Evolutionary conservation across 2,113 vertebrate species (phyloP), one percentile per base, ranked within the genome.

Genomic region (Strix uralensis): DNA sequence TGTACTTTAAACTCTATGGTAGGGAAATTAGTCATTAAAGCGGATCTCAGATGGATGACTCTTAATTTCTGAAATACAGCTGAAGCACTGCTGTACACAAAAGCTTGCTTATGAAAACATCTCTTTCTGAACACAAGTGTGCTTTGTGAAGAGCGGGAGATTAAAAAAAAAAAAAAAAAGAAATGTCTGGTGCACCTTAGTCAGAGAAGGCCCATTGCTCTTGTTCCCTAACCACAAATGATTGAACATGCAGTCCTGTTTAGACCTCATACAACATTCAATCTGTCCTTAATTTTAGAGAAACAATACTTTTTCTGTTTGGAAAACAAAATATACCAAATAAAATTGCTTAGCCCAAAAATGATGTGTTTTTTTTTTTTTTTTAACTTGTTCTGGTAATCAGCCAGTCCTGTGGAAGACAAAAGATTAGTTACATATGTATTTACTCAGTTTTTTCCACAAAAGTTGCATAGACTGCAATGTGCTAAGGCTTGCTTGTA

Each of bases 1-100:
- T 80, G 88, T 97, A 94, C 92, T 91, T 88, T 92, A 95, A 96
- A 72, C 73, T 90, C 93, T 75, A 84, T 59, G 77, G 94, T 92
- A 96, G 92, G 81, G 94, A 96, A 97, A 96, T 94, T 67, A 95
- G 94, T 97, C 96, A 97, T 98, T 97, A 96, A 95, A 96, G 85
- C 15, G 26, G 63, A 88, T 93, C 78, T 93, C 84, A 95, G 81
- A 94, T 79, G 67, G 96, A 92, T 71, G 71, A 59, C 91, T 95
- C 92, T 92, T 95, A 72, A 97, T 96, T 96, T 95, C 88, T 96
- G 92, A 87, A 90, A 94, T 88, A 70, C 80, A 87, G 92, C 73
- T 92, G 88, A 96, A 94, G 55, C 20, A 5, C 66, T 42, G 55
- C 44, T 55, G 69, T n/a, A 80, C 78, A 94, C 85, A 94, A 94